Conservation (phyloP, 2,797 vertebrate genomes). For the Podarcis lilfordi region DNA sequence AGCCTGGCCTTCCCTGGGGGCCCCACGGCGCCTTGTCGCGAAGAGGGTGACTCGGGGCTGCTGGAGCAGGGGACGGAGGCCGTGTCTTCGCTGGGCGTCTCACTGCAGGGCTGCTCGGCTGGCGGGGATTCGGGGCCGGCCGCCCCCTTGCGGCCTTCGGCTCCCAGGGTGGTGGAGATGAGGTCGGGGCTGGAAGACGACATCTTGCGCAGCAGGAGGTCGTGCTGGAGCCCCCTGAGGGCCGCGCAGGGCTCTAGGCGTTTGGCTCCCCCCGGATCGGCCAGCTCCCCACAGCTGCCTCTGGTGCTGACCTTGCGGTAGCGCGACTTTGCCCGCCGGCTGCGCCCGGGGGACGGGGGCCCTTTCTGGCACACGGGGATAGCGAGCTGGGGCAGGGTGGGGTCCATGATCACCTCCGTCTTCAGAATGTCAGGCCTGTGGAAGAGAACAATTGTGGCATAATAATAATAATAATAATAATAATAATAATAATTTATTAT, state of each 20-base stretch:
- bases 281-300: conserved; percentile 88
- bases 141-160: conserved; percentile 76
- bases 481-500: too few relatives aligned
- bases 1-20: conserved; percentile 72
- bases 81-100: conserved; percentile 88
- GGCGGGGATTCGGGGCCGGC: conserved; percentile 80
- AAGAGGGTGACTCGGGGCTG: conserved; percentile 89
- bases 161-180: conserved; percentile 88
- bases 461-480: too few relatives aligned
- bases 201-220: conserved; percentile 88
- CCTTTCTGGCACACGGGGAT: conserved; percentile 91
- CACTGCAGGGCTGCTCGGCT: conserved; percentile 83
- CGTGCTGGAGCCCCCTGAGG: conserved; percentile 86
- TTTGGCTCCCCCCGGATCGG: conserved; percentile 28
- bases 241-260: conserved; percentile 76
- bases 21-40: conserved; percentile 79
- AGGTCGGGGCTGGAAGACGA: conserved; percentile 94
- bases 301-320: conserved; percentile 90
- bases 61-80: conserved; percentile 89
- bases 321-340: conserved; percentile 89
- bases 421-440: conserved; percentile 92
- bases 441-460: neutral
- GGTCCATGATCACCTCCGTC: conserved; percentile 93
- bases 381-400: conserved; percentile 89
- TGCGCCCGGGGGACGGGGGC: conserved; percentile 91